phyloP scores from a whole-genome alignment of 2,797 vertebrate species.

The Coregonus sp. region DNA sequence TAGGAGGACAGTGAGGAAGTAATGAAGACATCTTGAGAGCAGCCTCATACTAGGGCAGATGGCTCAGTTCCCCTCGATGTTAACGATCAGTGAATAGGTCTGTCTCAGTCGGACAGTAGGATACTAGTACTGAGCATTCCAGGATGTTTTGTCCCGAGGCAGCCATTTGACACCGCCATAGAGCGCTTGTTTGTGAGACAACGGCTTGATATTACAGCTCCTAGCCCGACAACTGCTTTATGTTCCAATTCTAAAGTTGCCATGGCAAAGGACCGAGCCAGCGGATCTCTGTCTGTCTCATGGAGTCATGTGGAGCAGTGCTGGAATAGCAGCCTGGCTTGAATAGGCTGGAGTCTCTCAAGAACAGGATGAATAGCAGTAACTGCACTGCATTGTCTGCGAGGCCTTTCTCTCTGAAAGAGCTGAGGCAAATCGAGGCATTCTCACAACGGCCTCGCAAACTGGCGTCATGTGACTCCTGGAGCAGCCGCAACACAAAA shows the following conservation, averaged over 20 bases:
- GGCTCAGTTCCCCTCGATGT: conserved; percentile 1
- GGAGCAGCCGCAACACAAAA: conserved; percentile 47
- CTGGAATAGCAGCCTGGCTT: conserved; percentile 38
- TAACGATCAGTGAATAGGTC: not conserved
- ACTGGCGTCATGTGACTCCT: conserved; percentile 53
- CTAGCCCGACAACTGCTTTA: conserved; percentile 43
- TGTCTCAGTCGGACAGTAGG: not conserved
- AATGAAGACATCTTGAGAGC: not conserved
- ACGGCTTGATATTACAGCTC: conserved; percentile 42
- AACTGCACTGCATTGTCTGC: conserved; percentile 53
- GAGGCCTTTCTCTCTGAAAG: conserved; percentile 63
- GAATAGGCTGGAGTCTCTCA: conserved; percentile 61
- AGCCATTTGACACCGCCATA: conserved; percentile 26
- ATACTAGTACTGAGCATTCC: conserved; percentile 7
- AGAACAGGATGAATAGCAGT: conserved; percentile 56
- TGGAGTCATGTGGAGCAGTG: not conserved
- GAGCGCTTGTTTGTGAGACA: conserved; percentile 47
- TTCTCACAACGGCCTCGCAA: conserved; percentile 59
- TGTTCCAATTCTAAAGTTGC: conserved; percentile 63
- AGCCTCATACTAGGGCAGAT: not conserved
- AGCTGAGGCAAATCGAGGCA: conserved; percentile 46
- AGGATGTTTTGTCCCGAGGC: conserved; percentile 24
- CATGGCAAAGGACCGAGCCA: conserved; percentile 61
- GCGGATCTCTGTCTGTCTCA: conserved; percentile 44
- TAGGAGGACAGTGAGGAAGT: not conserved